phyloP scores from a whole-genome alignment of 2,113 vertebrate species.

The Dasypus novemcinctus region DNA sequence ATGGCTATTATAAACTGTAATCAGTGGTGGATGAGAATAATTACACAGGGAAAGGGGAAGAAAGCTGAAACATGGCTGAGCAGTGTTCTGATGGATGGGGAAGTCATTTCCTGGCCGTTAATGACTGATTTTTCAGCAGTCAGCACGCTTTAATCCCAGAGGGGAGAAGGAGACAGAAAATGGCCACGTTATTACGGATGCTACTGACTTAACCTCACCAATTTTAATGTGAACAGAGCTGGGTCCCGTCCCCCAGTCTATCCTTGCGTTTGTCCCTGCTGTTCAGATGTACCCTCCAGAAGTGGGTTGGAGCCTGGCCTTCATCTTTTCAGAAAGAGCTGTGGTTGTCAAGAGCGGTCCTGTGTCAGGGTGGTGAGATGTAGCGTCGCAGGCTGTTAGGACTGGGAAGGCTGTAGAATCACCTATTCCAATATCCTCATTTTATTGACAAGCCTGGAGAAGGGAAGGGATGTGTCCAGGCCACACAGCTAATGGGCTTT shows the following conservation, averaged over 20 bases:
- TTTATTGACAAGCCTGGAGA: neutral
- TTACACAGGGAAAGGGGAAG: conserved; percentile 77
- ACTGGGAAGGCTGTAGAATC: neutral
- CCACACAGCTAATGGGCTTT: neutral
- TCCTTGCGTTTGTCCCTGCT: neutral
- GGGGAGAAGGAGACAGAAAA: conserved; percentile 64
- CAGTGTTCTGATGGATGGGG: conserved; percentile 87
- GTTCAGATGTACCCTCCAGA: neutral
- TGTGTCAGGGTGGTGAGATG: rapidly evolving
- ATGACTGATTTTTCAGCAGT: conserved; percentile 86
- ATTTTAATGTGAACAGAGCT: conserved; percentile 35
- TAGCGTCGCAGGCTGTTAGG: neutral
- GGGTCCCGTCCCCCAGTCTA: neutral
- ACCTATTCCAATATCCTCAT: neutral
- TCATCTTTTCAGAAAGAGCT: neutral
- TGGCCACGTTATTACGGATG: conserved; percentile 68
- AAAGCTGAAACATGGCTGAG: conserved; percentile 83
- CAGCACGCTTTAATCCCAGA: conserved; percentile 79
- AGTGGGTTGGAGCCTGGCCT: neutral
- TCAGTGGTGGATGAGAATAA: conserved; percentile 87
- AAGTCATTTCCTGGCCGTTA: conserved; percentile 86
- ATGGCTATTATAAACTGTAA: conserved; percentile 87
- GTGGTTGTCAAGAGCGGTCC: neutral
- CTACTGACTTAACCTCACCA: conserved; percentile 69
- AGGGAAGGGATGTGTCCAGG: neutral